Conservation (phyloP, 2,113 vertebrate genomes). For the Aegithalos caudatus region DNA sequence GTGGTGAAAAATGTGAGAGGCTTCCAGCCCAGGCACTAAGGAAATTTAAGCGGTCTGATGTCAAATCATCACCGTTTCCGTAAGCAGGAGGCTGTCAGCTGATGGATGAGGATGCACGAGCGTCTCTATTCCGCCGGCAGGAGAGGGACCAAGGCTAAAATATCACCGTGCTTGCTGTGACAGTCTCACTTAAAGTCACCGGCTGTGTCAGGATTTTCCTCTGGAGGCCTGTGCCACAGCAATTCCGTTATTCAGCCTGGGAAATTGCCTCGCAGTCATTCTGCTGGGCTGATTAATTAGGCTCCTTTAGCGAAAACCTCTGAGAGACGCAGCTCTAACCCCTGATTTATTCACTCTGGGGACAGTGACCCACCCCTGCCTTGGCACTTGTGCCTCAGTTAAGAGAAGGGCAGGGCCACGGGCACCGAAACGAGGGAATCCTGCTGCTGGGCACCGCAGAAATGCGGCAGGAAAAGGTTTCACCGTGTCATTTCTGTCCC, state of each 20-base stretch:
- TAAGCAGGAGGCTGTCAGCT: conserved; percentile 7
- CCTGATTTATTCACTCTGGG: not conserved
- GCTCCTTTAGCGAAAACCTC: not conserved
- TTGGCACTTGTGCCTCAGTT: not conserved
- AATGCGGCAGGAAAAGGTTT: not conserved
- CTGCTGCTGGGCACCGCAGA: not conserved
- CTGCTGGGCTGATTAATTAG: not conserved
- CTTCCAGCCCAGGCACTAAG: not conserved
- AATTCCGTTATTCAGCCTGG: not conserved
- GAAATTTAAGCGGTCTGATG: not conserved
- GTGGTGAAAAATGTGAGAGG: not conserved
- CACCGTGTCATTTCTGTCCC: not conserved
- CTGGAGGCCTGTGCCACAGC: not conserved
- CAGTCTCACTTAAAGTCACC: not conserved
- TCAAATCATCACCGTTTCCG: not conserved
- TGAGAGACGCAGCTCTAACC: not conserved
- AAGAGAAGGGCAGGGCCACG: not conserved
- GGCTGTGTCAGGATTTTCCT: not conserved
- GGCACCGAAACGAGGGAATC: not conserved
- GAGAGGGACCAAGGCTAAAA: not conserved
- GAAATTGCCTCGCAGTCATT: not conserved
- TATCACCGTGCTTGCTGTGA: not conserved
- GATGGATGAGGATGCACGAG: not conserved
- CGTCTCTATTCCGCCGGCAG: not conserved
- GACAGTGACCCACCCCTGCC: not conserved